Base-by-base conservation (phyloP, 2,888 invertebrate genomes). In the Phorcus lineatus region DNA sequence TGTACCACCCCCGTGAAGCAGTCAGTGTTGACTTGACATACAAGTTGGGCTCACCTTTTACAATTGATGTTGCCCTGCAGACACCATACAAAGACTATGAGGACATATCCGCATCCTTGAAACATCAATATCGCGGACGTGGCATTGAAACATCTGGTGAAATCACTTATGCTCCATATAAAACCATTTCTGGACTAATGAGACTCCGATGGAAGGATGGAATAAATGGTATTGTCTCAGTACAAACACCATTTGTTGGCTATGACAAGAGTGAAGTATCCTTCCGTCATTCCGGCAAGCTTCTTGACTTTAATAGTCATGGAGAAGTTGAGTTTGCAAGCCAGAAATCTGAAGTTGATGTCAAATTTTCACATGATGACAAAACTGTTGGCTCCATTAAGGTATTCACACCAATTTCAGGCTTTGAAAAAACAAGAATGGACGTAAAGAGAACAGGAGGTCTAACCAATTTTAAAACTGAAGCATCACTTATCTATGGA, bases 241-340 rank as follows among this genome's bases (percentile, higher is more conserved):
- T 88, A 0, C 83, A 79, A 75, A 89, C 89, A n/a, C 89, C 89
- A 36, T 81, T 86, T 52, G 79, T 81, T 75, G 85, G 83, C n/a
- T 81, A 82, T n/a, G 82, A 86, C 78, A 84, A 86, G 19, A 57
- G 87, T 4, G 83, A 78, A 17, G 78, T 81, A 4, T 55, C 70
- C 31, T 28, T 85, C n/a, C 77, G 84, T 19, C 90, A 91, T 54
- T 83, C 82, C 13, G 88, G 86, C 17, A 81, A 80, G n/a, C 28
- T 79, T n/a, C 79, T 75, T 40, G 84, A 84, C 53, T 88, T 91
- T 80, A 84, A 81, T 17, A 86, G 87, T 57, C 85, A 85, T 53
- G 84, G 82, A 7, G 85, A 87, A 40, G 17, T 88, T 17, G 54
- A 79, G 16, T 24, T 82, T 6, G 79, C 40, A 28, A 31, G 52